phyloP scores from a whole-genome alignment of 2,797 vertebrate species.

The Acanthornis magna region DNA sequence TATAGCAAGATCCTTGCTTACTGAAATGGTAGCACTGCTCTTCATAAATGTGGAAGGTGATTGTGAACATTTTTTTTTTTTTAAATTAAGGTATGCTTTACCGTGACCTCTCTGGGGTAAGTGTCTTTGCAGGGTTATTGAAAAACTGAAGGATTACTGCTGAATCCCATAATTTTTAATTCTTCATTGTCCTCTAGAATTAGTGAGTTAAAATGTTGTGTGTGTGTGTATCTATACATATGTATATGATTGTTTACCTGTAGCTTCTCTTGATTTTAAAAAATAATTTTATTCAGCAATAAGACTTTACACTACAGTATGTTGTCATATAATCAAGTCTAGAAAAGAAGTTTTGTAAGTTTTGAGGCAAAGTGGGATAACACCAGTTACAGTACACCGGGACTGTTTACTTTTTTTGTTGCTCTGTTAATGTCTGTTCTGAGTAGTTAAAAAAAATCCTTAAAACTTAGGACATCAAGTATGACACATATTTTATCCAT shows the following conservation, averaged over 20 bases:
- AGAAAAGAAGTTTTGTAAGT: neutral
- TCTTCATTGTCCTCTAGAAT: neutral
- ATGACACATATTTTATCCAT: constrained; percentile 62
- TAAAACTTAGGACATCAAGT: constrained; percentile 44
- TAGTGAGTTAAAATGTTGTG: neutral
- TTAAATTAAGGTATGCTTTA: neutral
- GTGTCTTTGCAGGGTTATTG: neutral
- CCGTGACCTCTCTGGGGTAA: neutral
- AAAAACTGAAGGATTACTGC: neutral
- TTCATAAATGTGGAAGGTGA: neutral
- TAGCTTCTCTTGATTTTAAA: neutral
- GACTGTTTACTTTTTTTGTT: neutral
- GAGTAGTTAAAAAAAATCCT: neutral
- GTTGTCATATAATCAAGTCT: neutral
- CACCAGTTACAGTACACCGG: neutral
- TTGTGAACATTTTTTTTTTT: neutral
- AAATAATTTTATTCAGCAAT: neutral
- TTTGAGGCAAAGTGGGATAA: neutral
- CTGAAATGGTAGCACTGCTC: neutral
- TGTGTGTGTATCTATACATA: too few relatives aligned
- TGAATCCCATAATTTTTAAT: neutral
- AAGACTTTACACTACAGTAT: neutral
- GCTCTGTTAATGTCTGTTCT: neutral
- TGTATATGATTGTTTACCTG: neutral
- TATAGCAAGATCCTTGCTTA: neutral